A percentile compares a stretch with the other conserved stretches of the same genome.
Conservation (phyloP, 1,140 invertebrate species). For the Schlechtendalia chinensis region DNA sequence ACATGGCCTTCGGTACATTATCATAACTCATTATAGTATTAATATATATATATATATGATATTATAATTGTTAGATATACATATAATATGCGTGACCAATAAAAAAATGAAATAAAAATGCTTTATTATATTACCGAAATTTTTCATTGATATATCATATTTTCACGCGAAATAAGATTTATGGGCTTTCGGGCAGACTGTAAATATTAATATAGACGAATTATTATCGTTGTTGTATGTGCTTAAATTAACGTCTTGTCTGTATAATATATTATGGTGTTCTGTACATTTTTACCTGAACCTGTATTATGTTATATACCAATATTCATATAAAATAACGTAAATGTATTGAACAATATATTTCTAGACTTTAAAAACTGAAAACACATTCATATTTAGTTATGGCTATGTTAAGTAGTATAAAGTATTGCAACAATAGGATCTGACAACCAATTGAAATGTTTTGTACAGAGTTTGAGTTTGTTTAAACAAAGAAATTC, state of each 20-base stretch:
- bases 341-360: not conserved
- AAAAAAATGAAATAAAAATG: conserved; percentile 20
- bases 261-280: not conserved
- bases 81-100: not conserved
- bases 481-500: conserved; percentile 10
- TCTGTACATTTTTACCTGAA: not conserved
- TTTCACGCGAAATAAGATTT: not conserved
- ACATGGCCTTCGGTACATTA: not conserved
- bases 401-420: not conserved
- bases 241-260: not conserved
- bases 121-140: not conserved
- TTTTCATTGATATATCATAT: not conserved
- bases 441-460: conserved; percentile 4
- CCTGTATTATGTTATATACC: too few species aligned
- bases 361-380: not conserved
- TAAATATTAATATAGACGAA: conserved; percentile 4
- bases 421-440: conserved; percentile 6
- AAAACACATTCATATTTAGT: not conserved
- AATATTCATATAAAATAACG: not conserved
- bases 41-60: not conserved
- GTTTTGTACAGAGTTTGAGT: not conserved
- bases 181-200: not conserved
- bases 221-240: not conserved
- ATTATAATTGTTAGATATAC: not conserved
- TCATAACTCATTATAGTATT: not conserved